These are phyloP conservation scores for Rhinogobio ventralis DNA, from an alignment of 2,797 vertebrate genomes.

Conservation along the genomic window DNA sequence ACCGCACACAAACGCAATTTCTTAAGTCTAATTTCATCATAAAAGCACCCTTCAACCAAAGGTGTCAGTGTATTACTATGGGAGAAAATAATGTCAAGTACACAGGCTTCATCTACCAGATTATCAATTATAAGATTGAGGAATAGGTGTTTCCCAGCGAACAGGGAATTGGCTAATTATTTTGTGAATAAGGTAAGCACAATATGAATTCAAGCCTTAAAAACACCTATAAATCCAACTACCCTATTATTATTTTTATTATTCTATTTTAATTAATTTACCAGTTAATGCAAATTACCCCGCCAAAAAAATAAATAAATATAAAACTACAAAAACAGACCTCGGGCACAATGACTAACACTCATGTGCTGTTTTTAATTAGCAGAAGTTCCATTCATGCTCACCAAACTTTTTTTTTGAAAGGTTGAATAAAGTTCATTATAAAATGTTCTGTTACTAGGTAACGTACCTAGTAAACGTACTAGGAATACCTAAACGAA, in stretches of 20 bases:
- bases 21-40: neutral
- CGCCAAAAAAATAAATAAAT: conserved; percentile 48
- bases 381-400: conserved; percentile 9
- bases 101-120: neutral
- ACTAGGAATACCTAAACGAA: neutral
- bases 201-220: neutral
- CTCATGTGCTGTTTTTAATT: conserved; percentile 60
- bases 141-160: neutral
- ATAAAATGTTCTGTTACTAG: neutral
- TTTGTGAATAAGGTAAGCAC: neutral
- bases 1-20: neutral
- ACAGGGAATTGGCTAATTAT: neutral
- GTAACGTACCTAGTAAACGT: neutral
- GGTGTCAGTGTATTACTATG: neutral
- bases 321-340: conserved; percentile 62
- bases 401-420: neutral
- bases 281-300: neutral
- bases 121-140: neutral
- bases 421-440: neutral
- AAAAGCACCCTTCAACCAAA: neutral
- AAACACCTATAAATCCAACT: neutral
- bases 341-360: conserved; percentile 64
- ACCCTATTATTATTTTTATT: neutral
- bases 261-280: neutral
- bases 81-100: conserved; percentile 2